phyloP scores from a whole-genome alignment of 2,113 vertebrate species.

The Laterallus jamaicensis region DNA sequence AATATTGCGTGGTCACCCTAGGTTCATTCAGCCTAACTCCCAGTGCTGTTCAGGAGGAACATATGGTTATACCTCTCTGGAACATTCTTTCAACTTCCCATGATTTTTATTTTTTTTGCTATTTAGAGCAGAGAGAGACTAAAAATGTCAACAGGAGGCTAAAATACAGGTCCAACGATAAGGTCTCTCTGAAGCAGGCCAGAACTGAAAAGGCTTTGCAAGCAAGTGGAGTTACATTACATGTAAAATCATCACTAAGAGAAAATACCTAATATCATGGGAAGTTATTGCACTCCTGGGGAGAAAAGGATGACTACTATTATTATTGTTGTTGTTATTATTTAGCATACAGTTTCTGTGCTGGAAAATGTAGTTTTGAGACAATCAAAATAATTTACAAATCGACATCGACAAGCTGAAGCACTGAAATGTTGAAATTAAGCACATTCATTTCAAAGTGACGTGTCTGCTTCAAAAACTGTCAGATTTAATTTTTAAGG shows the following conservation, averaged over 20 bases:
- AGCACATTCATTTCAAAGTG: background rate
- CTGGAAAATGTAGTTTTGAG: background rate
- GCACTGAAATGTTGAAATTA: conserved; percentile 3
- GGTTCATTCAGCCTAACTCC: background rate
- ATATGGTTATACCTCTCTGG: background rate
- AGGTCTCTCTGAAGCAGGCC: background rate
- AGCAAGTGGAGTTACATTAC: background rate
- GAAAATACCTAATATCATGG: background rate
- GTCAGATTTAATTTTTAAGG: conserved; percentile 17
- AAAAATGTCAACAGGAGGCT: background rate
- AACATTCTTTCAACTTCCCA: background rate
- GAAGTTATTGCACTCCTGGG: background rate
- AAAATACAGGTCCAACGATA: background rate
- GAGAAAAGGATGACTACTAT: background rate
- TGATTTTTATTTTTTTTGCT: background rate
- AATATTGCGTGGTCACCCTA: background rate
- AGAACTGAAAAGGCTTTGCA: background rate
- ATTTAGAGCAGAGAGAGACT: background rate
- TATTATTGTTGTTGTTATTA: background rate
- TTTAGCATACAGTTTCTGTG: background rate
- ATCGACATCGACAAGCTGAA: conserved; percentile 13
- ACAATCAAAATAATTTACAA: conserved; percentile 34
- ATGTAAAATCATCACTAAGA: background rate
- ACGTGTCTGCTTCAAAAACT: background rate
- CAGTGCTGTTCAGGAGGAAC: background rate